phyloP scores from a whole-genome alignment of 2,888 invertebrate species.

The Leptothorax acervorum region DNA sequence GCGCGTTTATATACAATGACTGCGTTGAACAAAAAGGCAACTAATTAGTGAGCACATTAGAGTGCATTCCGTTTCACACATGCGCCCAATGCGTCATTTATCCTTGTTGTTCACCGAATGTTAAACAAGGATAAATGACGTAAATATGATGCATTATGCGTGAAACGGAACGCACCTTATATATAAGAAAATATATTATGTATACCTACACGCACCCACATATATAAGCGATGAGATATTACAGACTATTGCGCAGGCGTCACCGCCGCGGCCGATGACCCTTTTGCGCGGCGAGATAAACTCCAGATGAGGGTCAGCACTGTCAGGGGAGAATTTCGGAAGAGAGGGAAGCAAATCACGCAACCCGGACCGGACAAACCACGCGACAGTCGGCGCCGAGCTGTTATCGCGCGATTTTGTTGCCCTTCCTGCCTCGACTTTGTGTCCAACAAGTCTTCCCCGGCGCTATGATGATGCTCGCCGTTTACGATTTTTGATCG shows the following conservation, averaged over 20 bases:
- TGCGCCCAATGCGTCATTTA: no score
- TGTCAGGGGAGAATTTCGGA: constrained; percentile 66
- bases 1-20: no score
- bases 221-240: not conserved
- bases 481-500: not conserved
- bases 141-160: no score
- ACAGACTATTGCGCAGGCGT: constrained; percentile 33
- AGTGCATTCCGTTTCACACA: no score
- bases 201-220: no score
- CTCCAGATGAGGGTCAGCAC: not conserved
- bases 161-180: no score
- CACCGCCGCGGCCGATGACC: constrained; percentile 10
- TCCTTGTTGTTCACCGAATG: no score
- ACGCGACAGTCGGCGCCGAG: constrained; percentile 71
- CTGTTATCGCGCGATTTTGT: constrained; percentile 59
- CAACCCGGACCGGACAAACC: not conserved
- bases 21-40: no score
- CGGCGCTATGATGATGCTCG: not conserved
- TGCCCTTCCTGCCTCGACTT: not conserved
- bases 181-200: not conserved
- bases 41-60: no score
- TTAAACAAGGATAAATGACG: no score
- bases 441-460: not conserved
- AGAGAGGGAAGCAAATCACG: constrained; percentile 54
- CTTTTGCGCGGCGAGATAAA: constrained; percentile 37